These are phyloP conservation scores for Erynnis tages DNA, from an alignment of 2,888 invertebrate species.

Conservation along the genomic window DNA sequence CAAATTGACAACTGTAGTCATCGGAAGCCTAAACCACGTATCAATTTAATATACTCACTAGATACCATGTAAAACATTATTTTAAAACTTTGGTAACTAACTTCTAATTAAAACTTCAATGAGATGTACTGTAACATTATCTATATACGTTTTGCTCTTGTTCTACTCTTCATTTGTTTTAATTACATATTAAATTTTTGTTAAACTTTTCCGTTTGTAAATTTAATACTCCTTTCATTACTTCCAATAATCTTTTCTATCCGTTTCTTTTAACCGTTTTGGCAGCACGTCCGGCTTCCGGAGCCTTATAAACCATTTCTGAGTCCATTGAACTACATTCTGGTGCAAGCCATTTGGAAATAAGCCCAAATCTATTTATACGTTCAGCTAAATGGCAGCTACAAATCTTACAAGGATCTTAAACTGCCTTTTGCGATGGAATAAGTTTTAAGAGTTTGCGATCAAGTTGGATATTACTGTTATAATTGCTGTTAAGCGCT, in stretches of 20 bases:
- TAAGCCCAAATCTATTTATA: slow-evolving; percentile 27
- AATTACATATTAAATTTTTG: neutral
- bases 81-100: too few relatives aligned
- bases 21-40: too few relatives aligned
- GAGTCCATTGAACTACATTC: slow-evolving; percentile 18
- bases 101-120: too few relatives aligned
- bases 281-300: slow-evolving; percentile 10
- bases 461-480: neutral
- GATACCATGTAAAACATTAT: too few relatives aligned
- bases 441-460: neutral
- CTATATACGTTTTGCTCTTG: too few relatives aligned
- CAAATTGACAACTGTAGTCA: too few relatives aligned
- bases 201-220: neutral
- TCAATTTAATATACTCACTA: too few relatives aligned
- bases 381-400: slow-evolving; percentile 17
- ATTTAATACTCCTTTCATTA: neutral
- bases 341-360: slow-evolving; percentile 20
- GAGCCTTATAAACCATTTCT: slow-evolving; percentile 16
- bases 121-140: too few relatives aligned
- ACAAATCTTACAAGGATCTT: slow-evolving; percentile 17
- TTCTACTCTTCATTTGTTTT: slow-evolving; percentile 12
- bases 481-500: neutral
- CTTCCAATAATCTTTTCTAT: slow-evolving; percentile 15
- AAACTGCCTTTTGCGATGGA: slow-evolving; percentile 5
- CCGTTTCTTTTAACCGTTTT: slow-evolving; percentile 21